Evolutionary conservation across 2,888 invertebrate genomes (phyloP), one percentile per base, ranked within the genome.

Genomic region (Papilio demoleus): DNA sequence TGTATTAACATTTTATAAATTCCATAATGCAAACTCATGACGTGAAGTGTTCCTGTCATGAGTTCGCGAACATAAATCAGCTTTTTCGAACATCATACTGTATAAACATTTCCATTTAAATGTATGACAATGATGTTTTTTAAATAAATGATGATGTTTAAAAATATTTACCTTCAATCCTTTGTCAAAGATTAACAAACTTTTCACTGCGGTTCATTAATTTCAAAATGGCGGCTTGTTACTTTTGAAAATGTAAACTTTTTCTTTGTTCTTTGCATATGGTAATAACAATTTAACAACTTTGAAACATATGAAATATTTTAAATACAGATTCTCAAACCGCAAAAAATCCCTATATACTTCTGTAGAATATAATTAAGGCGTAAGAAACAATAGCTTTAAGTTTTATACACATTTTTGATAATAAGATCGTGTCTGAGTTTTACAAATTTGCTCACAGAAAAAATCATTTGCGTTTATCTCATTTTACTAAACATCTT

Each of bases 241-340:
- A 42, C 42, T 31, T n/a, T n/a, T n/a, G n/a, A 61, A 40, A 60
- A 61, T 27, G 8, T 24, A 27, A 17, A 45, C 27, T 36, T 58
- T 65, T 59, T 47, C n/a, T 36, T 47, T 65, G 53, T 64, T 64
- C 11, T n/a, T n/a, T n/a, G n/a, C n/a, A n/a, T n/a, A n/a, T n/a
- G n/a, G n/a, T n/a, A n/a, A n/a, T n/a, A n/a, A n/a, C n/a, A n/a
- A n/a, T n/a, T n/a, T n/a, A n/a, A n/a, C n/a, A n/a, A n/a, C n/a
- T n/a, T n/a, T n/a, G n/a, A n/a, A n/a, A n/a, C n/a, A n/a, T n/a
- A n/a, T n/a, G n/a, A n/a, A n/a, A n/a, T n/a, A n/a, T n/a, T n/a
- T n/a, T n/a, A n/a, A n/a, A n/a, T n/a, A n/a, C n/a, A n/a, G n/a
- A n/a, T n/a, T n/a, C n/a, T n/a, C n/a, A n/a, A n/a, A n/a, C n/a